These are phyloP conservation scores for Galeopterus variegatus DNA, from an alignment of 2,113 vertebrate species.

Conservation along the genomic window DNA sequence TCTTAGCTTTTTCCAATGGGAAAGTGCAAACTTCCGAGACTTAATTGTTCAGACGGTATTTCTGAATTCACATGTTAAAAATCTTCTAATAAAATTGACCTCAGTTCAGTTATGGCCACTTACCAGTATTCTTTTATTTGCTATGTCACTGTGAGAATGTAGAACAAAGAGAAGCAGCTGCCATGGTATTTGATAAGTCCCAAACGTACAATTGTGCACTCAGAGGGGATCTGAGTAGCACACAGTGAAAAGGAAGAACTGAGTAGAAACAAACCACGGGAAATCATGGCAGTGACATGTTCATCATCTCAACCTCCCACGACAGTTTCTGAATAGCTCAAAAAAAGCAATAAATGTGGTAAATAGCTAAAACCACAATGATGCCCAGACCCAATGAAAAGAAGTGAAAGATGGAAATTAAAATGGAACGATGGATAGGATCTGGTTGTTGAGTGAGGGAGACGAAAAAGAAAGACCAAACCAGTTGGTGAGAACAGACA, in stretches of 20 bases:
- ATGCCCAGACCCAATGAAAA: not conserved
- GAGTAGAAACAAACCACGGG: not conserved
- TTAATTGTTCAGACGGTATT: not conserved
- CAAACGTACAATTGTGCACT: no score
- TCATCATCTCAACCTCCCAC: not conserved
- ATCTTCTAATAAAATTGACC: not conserved
- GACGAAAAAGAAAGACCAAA: not conserved
- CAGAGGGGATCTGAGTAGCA: not conserved
- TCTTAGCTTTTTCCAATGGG: not conserved
- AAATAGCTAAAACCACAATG: not conserved
- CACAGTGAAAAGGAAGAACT: not conserved
- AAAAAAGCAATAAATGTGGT: not conserved
- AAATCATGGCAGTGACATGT: not conserved
- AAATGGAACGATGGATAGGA: not conserved
- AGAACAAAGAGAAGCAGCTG: not conserved
- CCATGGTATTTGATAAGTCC: no score
- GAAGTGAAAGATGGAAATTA: conserved; percentile 14
- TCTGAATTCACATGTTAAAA: not conserved
- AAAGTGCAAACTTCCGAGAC: not conserved
- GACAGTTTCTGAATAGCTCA: not conserved
- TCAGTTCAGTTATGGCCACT: not conserved
- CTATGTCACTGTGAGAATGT: not conserved
- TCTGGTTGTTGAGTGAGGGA: not conserved
- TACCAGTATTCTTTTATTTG: not conserved
- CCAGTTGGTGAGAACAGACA: conserved; percentile 1